phyloP scores from a whole-genome alignment of 1,140 invertebrate species.

The Bicyclus anynana region DNA sequence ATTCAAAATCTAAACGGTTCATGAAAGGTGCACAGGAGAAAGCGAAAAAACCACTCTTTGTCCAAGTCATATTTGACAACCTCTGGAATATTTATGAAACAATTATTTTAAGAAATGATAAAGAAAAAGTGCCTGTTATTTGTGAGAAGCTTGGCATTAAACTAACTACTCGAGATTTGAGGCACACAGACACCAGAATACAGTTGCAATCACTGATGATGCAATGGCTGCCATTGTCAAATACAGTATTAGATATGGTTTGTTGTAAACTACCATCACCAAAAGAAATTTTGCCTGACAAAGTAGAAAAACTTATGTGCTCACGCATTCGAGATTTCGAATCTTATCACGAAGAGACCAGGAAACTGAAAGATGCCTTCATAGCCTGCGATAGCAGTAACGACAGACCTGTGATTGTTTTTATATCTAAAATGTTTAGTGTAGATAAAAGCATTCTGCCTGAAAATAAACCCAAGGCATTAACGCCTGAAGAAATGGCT shows the following conservation, averaged over 20 bases:
- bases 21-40: conserved; percentile 95
- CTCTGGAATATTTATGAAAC: conserved; percentile 95
- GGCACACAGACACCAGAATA: conserved; percentile 86
- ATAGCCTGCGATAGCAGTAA: conserved; percentile 82
- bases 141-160: conserved; percentile 89
- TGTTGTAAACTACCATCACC: conserved; percentile 90
- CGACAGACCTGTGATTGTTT: conserved; percentile 89
- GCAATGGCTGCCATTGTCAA: conserved; percentile 94
- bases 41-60: conserved; percentile 97
- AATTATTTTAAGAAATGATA: conserved; percentile 87
- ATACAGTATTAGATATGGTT: conserved; percentile 88
- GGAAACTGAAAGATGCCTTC: conserved; percentile 87
- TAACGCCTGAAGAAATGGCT: conserved; percentile 88
- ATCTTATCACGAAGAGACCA: conserved; percentile 83
- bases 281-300: conserved; percentile 85
- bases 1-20: conserved; percentile 91
- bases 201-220: conserved; percentile 89
- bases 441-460: conserved; percentile 85
- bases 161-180: conserved; percentile 86
- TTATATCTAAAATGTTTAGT: conserved; percentile 97
- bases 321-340: conserved; percentile 83
- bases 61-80: conserved; percentile 96
- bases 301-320: conserved; percentile 86
- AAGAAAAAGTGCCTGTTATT: conserved; percentile 88
- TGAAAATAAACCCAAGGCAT: conserved; percentile 83